Evolutionary conservation across 2,888 invertebrate genomes (phyloP).

Genomic region (Eugnorisma glareosa): DNA sequence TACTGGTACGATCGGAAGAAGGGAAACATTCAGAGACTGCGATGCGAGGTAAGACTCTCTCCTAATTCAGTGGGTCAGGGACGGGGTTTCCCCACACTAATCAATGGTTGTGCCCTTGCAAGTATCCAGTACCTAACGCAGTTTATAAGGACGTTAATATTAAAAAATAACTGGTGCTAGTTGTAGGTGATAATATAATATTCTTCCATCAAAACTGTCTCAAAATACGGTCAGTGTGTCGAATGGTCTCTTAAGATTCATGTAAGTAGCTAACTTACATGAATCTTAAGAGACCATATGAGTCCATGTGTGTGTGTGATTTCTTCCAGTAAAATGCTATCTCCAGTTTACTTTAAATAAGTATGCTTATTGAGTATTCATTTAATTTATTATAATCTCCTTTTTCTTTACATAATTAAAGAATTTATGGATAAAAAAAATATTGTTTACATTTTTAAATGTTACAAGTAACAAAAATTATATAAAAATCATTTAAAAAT

Average conservation of each 20-base stretch:
- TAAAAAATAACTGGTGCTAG: not conserved
- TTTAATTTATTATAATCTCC: not conserved
- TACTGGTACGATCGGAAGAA: conserved; percentile 96
- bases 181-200: conserved; percentile 12
- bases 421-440: too few relatives aligned
- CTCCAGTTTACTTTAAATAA: not conserved
- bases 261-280: too few relatives aligned
- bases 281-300: not conserved
- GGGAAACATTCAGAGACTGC: conserved; percentile 94
- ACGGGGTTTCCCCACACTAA: conserved; percentile 36
- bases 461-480: too few relatives aligned
- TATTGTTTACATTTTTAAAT: too few relatives aligned
- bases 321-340: not conserved
- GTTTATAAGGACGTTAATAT: conserved; percentile 10
- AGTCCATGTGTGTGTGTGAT: too few relatives aligned
- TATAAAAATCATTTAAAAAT: too few relatives aligned
- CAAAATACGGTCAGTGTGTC: too few relatives aligned
- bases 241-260: too few relatives aligned
- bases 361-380: too few relatives aligned
- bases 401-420: too few relatives aligned
- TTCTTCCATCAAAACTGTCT: not conserved
- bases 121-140: not conserved
- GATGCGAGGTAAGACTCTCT: conserved; percentile 93
- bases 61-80: conserved; percentile 28
- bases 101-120: conserved; percentile 11